A percentile compares a stretch with the other conserved stretches of the same genome.
phyloP scores from a whole-genome alignment of 1,140 invertebrate species.

The Stratiolaelaps scimitus region DNA sequence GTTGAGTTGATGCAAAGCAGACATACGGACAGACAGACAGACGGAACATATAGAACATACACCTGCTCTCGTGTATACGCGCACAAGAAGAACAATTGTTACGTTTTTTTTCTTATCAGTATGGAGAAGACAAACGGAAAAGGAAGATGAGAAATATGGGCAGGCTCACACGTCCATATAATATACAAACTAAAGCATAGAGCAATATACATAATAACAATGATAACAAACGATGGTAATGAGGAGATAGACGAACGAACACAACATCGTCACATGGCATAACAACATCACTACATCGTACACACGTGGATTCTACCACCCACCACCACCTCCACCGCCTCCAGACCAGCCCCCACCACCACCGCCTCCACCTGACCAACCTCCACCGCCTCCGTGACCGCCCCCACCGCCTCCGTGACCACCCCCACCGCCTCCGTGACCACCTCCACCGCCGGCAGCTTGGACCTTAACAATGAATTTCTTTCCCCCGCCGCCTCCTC shows the following conservation, averaged over 20 bases:
- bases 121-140: too few species aligned
- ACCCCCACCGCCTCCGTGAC: not conserved
- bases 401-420: not conserved
- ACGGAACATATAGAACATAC: too few species aligned
- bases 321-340: conserved; percentile 3
- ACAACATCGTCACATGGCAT: not conserved
- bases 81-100: too few species aligned
- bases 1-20: too few species aligned
- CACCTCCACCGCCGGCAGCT: not conserved
- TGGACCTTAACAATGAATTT: not conserved
- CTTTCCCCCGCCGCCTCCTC: not conserved
- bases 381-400: not conserved
- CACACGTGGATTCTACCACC: not conserved
- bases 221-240: too few species aligned
- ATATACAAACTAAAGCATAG: too few species aligned
- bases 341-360: not conserved
- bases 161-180: too few species aligned
- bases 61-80: too few species aligned
- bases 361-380: conserved; percentile 1
- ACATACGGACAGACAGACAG: too few species aligned
- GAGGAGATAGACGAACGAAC: not conserved
- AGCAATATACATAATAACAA: too few species aligned
- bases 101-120: too few species aligned
- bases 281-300: not conserved
- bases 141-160: too few species aligned